Conservation (phyloP, 1,140 invertebrate species). For the Colletes gigas region DNA sequence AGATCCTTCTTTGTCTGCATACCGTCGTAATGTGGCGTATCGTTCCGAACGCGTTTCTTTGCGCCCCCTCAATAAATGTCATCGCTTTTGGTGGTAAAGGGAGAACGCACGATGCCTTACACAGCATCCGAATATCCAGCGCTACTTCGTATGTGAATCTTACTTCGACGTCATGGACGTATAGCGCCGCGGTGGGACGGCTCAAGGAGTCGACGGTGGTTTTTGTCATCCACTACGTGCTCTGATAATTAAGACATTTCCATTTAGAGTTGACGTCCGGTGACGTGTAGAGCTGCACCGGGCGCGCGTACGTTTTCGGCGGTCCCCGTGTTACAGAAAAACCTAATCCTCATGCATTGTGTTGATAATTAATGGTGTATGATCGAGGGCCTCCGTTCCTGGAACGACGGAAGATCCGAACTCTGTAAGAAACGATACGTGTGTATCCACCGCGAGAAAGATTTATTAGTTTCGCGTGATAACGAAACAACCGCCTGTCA, state of each 20-base stretch:
- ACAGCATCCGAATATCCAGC: not conserved
- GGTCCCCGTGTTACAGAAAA: conserved; percentile 53
- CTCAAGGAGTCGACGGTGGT: conserved; percentile 17
- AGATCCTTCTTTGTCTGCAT: not conserved
- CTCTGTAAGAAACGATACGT: conserved; percentile 24
- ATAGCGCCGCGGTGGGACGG: conserved; percentile 1
- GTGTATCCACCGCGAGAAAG: conserved; percentile 49
- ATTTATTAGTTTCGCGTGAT: conserved; percentile 52
- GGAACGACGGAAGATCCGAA: conserved; percentile 15
- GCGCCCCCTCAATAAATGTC: not conserved
- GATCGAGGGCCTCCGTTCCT: conserved; percentile 49
- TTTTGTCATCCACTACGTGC: conserved; percentile 69
- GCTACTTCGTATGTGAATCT: not conserved
- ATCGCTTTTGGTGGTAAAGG: conserved; percentile 3
- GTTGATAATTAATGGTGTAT: conserved; percentile 69
- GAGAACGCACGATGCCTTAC: too few relatives aligned
- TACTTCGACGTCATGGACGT: not conserved
- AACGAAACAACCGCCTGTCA: conserved; percentile 1
- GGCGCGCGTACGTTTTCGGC: conserved; percentile 61
- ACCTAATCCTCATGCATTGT: conserved; percentile 69
- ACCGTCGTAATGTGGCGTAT: not conserved
- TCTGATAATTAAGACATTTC: conserved; percentile 78
- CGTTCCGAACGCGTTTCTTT: not conserved
- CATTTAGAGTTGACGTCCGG: conserved; percentile 73
- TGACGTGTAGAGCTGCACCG: conserved; percentile 62